Percentiles rank a stretch among this genome's conserved stretches.
Evolutionary conservation across 2,888 invertebrate genomes (phyloP).

Genomic region (Nomada ferruginata): DNA sequence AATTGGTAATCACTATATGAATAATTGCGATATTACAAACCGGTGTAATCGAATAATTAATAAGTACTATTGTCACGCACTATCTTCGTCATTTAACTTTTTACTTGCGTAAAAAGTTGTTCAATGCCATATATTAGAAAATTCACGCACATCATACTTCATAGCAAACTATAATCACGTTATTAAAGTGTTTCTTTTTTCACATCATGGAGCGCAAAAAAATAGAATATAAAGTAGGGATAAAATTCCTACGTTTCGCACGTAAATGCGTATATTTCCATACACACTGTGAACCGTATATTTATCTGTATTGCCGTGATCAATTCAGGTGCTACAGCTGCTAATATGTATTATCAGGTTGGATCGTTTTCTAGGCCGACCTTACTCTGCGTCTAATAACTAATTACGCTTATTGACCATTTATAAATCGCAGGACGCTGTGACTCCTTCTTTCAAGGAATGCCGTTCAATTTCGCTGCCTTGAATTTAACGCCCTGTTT

Average conservation of each 20-base stretch:
- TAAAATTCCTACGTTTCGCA: constrained; percentile 44
- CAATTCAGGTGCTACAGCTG: constrained; percentile 35
- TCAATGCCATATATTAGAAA: neutral
- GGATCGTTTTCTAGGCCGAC: constrained; percentile 63
- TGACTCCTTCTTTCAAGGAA: constrained; percentile 53
- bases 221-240: constrained; percentile 16
- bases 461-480: constrained; percentile 60
- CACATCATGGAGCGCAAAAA: neutral
- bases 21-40: too few species aligned
- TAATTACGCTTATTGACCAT: constrained; percentile 70
- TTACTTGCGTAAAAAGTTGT: neutral
- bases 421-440: constrained; percentile 52
- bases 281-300: constrained; percentile 1
- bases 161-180: constrained; percentile 34
- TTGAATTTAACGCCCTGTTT: constrained; percentile 40
- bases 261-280: constrained; percentile 4
- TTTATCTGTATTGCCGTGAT: constrained; percentile 30
- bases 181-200: constrained; percentile 35
- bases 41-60: too few species aligned
- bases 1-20: too few species aligned
- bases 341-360: constrained; percentile 30
- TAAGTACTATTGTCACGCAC: too few species aligned
- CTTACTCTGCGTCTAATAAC: constrained; percentile 62
- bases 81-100: too few species aligned
- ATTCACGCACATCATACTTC: constrained; percentile 2